Conservation (phyloP, 1,140 invertebrate species). For the Hormaphis cornu region DNA sequence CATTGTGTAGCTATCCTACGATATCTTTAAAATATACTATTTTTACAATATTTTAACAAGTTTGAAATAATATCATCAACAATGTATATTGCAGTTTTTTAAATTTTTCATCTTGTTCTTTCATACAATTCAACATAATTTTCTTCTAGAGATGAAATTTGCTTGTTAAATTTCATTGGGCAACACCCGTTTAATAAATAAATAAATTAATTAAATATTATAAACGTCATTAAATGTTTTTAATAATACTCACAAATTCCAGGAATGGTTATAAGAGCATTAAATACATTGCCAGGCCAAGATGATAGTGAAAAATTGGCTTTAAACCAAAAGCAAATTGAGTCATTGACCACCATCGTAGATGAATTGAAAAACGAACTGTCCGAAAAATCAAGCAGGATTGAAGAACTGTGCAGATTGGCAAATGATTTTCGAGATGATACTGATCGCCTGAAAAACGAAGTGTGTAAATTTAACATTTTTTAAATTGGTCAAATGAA, state of each 20-base stretch:
- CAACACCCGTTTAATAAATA: too few species aligned
- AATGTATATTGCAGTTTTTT: too few species aligned
- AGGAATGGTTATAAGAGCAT: slow-evolving; percentile 19
- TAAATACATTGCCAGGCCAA: not conserved
- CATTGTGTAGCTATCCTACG: too few species aligned
- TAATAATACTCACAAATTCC: not conserved
- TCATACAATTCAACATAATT: too few species aligned
- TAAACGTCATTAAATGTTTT: too few species aligned
- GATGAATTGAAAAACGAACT: not conserved
- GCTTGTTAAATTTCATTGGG: too few species aligned
- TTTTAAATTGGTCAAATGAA: not conserved
- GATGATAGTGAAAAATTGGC: slow-evolving; percentile 7
- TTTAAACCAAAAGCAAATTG: not conserved
- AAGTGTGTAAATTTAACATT: not conserved
- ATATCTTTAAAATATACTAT: too few species aligned
- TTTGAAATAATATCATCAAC: too few species aligned
- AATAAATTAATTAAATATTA: too few species aligned
- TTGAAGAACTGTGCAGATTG: slow-evolving; percentile 1
- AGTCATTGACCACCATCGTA: not conserved
- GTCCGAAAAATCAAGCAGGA: slow-evolving; percentile 3
- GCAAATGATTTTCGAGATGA: slow-evolving; percentile 10
- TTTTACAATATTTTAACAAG: too few species aligned
- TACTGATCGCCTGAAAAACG: not conserved
- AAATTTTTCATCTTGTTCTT: too few species aligned
- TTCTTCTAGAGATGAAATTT: too few species aligned